Base-by-base conservation (phyloP, 2,888 invertebrate species). In the Eupeodes luniger region DNA sequence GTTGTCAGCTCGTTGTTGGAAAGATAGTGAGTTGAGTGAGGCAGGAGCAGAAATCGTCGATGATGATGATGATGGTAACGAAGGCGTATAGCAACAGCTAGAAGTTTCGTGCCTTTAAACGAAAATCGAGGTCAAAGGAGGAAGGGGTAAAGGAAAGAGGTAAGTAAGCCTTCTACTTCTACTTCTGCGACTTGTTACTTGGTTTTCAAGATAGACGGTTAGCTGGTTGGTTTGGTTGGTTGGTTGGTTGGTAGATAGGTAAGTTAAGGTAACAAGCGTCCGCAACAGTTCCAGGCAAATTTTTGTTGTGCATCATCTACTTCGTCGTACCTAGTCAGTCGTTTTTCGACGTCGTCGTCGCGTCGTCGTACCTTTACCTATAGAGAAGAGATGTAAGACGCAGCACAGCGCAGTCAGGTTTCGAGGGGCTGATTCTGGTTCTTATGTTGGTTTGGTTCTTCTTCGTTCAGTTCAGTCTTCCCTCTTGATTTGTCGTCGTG, bases 41-140 rank as follows among this genome's bases (percentile, higher is more conserved):
- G 62, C 49, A 77, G 59, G n/a, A 72, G 70, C 49, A 77, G 47
- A 10, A 72, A 47, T 27, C 14, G 34, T 57, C 47, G 59, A 27
- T 19, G 49, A 14, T 61, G 49, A 14, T 61, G 47, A 47, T 47
- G 47, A 47, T 40, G 40, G 36, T 51, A 72, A 47, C 44, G 72
- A 72, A 72, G 72, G 47, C 69, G 57, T 57, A 49, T 53, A 66
- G 44, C 51, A 66, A 62, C 78, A 34, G 14, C 7, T 40, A 59
- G 59, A 66, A 49, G 64, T 57, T 64, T 57, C 70, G n/a, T 69
- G 19, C 70, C 57, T n/a, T 79, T 6, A 51, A n/a, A 72, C 27
- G 36, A 72, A 79, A 83, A 86, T 79, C 76, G 85, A 72, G 85
- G 86, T 86, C 79, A 86, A 79, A 79, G 66, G 79, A 11, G 62